A percentile compares a stretch with the other conserved stretches of the same genome.
Evolutionary conservation across 2,888 invertebrate genomes (phyloP).

Genomic region (Dynastes tityus): DNA sequence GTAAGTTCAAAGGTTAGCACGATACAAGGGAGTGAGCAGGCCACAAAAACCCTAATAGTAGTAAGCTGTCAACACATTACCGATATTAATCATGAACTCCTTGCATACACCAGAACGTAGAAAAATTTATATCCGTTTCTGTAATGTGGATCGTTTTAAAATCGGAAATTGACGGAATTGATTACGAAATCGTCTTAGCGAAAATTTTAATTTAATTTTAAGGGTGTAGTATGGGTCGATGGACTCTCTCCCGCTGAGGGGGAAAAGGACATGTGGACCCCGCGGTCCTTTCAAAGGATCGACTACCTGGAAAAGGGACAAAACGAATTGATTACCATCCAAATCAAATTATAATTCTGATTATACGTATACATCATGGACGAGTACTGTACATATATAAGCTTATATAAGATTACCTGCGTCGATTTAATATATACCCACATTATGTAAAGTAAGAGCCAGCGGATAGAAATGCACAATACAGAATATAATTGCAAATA

Average conservation of each 20-base stretch:
- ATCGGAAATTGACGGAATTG: constrained; percentile 1
- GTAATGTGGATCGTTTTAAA: not conserved
- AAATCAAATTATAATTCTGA: constrained; percentile 55
- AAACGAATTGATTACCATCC: constrained; percentile 61
- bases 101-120: not conserved
- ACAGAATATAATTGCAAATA: too few species aligned
- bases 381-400: constrained; percentile 4
- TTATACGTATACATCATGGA: constrained; percentile 33
- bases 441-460: too few species aligned
- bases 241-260: constrained; percentile 9
- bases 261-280: constrained; percentile 46
- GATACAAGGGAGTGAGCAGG: constrained; percentile 70
- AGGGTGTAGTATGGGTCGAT: constrained; percentile 15
- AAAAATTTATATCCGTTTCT: not conserved
- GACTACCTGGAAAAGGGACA: constrained; percentile 66
- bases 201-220: constrained; percentile 36
- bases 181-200: not conserved
- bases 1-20: constrained; percentile 61
- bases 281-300: constrained; percentile 59
- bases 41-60: constrained; percentile 71
- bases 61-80: constrained; percentile 71
- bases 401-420: not conserved
- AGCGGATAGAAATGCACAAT: too few species aligned
- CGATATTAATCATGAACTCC: constrained; percentile 69
- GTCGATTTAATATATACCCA: too few species aligned